Conservation (phyloP, 1,140 invertebrate species). For the Brachionus manjavacas region DNA sequence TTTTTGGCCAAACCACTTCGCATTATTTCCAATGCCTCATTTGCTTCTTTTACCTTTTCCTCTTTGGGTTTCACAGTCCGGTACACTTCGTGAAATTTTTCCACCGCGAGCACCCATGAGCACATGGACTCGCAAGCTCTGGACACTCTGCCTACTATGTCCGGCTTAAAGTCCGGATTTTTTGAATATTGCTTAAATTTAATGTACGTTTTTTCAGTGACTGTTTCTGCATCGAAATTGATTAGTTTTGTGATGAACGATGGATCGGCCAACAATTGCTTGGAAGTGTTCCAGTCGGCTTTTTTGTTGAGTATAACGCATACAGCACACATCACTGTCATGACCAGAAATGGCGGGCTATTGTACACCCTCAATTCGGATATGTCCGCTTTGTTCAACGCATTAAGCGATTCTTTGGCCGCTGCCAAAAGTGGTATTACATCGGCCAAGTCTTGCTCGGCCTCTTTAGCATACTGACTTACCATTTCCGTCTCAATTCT, state of each 20-base stretch:
- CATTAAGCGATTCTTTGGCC: slow-evolving; percentile 72
- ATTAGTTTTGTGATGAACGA: slow-evolving; percentile 52
- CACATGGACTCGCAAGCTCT: slow-evolving; percentile 53
- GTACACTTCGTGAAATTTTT: slow-evolving; percentile 56
- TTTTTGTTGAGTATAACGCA: slow-evolving; percentile 75
- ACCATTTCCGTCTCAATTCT: slow-evolving; percentile 55
- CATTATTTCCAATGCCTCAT: slow-evolving; percentile 45
- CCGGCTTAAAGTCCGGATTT: slow-evolving; percentile 53
- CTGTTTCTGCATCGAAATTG: slow-evolving; percentile 53
- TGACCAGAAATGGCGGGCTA: slow-evolving; percentile 51
- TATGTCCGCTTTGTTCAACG: slow-evolving; percentile 79
- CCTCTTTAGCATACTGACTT: slow-evolving; percentile 56
- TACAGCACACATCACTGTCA: slow-evolving; percentile 71
- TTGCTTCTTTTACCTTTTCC: slow-evolving; percentile 38
- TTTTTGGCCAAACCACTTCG: slow-evolving; percentile 52
- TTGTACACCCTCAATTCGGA: slow-evolving; percentile 67
- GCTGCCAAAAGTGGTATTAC: slow-evolving; percentile 72
- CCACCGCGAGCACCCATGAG: slow-evolving; percentile 55
- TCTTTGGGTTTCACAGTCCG: slow-evolving; percentile 48
- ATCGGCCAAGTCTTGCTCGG: slow-evolving; percentile 52
- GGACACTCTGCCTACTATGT: slow-evolving; percentile 53
- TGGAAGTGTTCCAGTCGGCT: slow-evolving; percentile 53
- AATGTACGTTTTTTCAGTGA: slow-evolving; percentile 53
- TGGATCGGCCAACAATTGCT: slow-evolving; percentile 52
- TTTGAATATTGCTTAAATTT: slow-evolving; percentile 54